Conservation (phyloP, 2,797 vertebrate genomes). For the Hirundo rustica region DNA sequence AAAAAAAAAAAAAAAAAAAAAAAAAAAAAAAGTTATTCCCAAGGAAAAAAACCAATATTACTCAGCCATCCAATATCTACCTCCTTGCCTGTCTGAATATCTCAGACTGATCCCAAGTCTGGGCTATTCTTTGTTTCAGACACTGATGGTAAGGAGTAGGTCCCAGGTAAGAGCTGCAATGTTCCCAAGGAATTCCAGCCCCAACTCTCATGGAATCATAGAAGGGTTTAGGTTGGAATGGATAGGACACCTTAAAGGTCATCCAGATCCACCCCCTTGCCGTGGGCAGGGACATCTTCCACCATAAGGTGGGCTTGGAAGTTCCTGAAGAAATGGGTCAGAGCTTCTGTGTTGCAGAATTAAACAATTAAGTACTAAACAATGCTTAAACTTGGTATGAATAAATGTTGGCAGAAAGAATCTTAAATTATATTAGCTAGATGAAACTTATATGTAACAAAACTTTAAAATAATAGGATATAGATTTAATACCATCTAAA, state of each 20-base stretch:
- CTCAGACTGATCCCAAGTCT: neutral
- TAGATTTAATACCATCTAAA: neutral
- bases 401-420: neutral
- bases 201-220: fast-evolving
- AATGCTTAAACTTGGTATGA: neutral
- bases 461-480: neutral
- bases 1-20: neutral
- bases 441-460: neutral
- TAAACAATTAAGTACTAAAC: neutral
- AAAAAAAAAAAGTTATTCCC: neutral
- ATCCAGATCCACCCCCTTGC: neutral
- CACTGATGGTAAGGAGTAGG: neutral
- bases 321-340: neutral
- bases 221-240: neutral
- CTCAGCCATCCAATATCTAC: neutral
- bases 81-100: neutral
- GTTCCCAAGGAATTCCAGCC: neutral
- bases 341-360: neutral
- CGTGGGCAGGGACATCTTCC: neutral
- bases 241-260: no score
- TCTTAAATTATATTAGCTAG: neutral
- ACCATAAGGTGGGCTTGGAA: fast-evolving
- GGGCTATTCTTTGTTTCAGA: neutral
- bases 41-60: neutral
- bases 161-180: neutral